Conservation (phyloP, 2,888 invertebrate genomes). For the Tachina lurida region DNA sequence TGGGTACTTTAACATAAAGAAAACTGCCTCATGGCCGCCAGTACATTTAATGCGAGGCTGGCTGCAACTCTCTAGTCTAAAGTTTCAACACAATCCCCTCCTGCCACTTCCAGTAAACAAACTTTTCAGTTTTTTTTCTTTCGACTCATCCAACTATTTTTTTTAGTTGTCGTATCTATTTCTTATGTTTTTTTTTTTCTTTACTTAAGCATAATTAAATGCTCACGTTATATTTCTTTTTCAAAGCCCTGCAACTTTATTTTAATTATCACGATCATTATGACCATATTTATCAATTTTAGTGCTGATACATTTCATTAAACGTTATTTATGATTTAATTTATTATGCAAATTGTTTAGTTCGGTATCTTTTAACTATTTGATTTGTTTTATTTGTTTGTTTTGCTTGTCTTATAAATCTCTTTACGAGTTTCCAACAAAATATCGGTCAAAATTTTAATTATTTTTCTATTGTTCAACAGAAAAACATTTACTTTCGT, state of each 20-base stretch:
- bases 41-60: too few relatives aligned
- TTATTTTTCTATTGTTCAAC: constrained; percentile 4
- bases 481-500: constrained; percentile 38
- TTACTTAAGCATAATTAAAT: constrained; percentile 17
- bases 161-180: background rate
- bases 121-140: background rate
- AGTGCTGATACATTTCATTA: constrained; percentile 41
- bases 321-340: constrained; percentile 21
- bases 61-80: too few relatives aligned
- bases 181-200: background rate
- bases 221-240: constrained; percentile 20
- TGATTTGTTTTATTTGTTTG: background rate
- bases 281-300: constrained; percentile 21
- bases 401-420: background rate
- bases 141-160: background rate
- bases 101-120: too few relatives aligned
- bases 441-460: constrained; percentile 28
- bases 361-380: constrained; percentile 7
- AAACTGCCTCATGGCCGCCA: too few relatives aligned
- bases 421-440: background rate
- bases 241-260: background rate
- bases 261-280: constrained; percentile 12
- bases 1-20: too few relatives aligned
- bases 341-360: constrained; percentile 32
- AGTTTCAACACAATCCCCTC: too few relatives aligned